These are phyloP conservation scores for Oreochromis grahami DNA, from an alignment of 2,797 vertebrate species.

Conservation along the genomic window DNA sequence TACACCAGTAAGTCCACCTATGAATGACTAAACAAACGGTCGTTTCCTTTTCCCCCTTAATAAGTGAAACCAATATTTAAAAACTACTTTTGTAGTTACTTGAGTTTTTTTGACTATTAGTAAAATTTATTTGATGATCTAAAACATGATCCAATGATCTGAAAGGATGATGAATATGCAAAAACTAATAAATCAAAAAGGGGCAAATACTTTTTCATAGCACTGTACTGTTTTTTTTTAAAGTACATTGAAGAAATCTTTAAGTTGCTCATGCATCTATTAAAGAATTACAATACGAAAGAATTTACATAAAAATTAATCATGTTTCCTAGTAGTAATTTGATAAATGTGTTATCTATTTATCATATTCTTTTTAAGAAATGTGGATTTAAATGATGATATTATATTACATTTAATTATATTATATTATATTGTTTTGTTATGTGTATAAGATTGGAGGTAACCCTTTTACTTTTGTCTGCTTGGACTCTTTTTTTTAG, in stretches of 20 bases:
- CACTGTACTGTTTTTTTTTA: neutral
- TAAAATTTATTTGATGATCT: neutral
- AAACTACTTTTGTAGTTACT: neutral
- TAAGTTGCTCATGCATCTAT: neutral
- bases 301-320: neutral
- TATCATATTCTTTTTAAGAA: neutral
- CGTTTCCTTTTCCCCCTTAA: neutral
- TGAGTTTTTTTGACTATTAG: neutral
- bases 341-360: neutral
- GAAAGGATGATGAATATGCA: neutral
- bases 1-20: neutral
- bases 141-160: neutral
- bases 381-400: neutral
- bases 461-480: neutral
- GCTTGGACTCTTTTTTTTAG: neutral
- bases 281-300: neutral
- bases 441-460: neutral
- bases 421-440: neutral
- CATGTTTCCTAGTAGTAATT: neutral
- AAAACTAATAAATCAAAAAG: neutral
- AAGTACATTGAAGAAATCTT: neutral
- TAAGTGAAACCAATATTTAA: neutral
- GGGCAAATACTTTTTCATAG: neutral
- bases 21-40: fast-evolving
- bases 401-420: fast-evolving